Base-by-base conservation (phyloP, 2,888 invertebrate genomes). In the Syrphus vitripennis region DNA sequence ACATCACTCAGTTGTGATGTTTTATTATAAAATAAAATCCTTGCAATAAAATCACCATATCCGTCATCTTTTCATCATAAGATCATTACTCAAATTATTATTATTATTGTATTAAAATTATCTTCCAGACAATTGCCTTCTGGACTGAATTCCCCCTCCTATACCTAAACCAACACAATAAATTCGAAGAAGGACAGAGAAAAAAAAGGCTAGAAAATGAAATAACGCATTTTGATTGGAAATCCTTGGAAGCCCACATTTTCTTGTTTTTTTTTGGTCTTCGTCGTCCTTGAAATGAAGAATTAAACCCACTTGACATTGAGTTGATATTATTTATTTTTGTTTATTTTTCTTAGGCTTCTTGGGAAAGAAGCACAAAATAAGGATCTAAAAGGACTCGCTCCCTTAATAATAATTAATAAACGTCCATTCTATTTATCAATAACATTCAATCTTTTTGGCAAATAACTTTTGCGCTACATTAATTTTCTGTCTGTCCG, bases 361-460 rank as follows among this genome's bases (percentile, higher is more conserved):
- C 6, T 10, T 48, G 12, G 4, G 3, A 7, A 19, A 24, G 16
- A 19, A n/a, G n/a, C 9, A 31, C 34, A 21, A 31, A 24, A 29
- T 55, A 59, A 65, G 71, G 63, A 71, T 59, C 75, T 16, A 29
- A 26, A 40, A 67, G 42, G 65, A 65, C 37, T 67, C 57, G 76
- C 67, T 57, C 5, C 19, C 65, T 45, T 65, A 45, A 69, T 69
- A 45, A 69, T 63, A 86, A 86, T 86, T 86, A 86, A 86, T 86
- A 86, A 82, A 82, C 77, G 86, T 86, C 82, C 82, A 37, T 78
- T 77, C 74, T 29, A 40, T 70, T 86, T 86, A 86, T 82, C 86
- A 82, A 78, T 82, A 81, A 71, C 77, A 50, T 82, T 86, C 74
- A 82, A 86, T 86, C 86, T 86, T 65, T 84, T 86, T 78, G 86